Evolutionary conservation across 2,113 vertebrate genomes (phyloP).

Genomic region (Hypomesus transpacificus): DNA sequence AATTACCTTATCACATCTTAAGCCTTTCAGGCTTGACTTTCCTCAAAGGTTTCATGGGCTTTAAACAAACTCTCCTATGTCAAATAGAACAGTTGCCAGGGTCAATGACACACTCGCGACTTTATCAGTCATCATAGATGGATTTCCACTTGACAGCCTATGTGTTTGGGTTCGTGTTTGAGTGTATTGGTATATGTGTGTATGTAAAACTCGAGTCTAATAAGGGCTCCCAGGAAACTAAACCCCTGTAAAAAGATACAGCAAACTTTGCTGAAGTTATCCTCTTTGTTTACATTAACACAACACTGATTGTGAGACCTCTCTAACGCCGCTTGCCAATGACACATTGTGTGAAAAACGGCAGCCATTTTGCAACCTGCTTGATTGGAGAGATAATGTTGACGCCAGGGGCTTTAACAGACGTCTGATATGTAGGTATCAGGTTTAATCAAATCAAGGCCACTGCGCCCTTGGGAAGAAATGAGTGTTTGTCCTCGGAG

Average conservation of each 20-base stretch:
- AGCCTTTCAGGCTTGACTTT: slow-evolving; percentile 29
- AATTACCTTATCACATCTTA: slow-evolving; percentile 62
- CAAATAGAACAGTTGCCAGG: slow-evolving; percentile 57
- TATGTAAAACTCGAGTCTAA: slow-evolving; percentile 30
- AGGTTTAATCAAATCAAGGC: slow-evolving; percentile 55
- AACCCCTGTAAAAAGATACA: slow-evolving; percentile 44
- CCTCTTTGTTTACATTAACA: slow-evolving; percentile 46
- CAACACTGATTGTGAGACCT: slow-evolving; percentile 43
- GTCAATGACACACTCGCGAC: slow-evolving; percentile 49
- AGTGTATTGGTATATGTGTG: background rate
- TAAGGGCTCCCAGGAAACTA: slow-evolving; percentile 29
- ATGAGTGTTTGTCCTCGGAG: slow-evolving; percentile 19
- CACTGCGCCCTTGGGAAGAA: slow-evolving; percentile 33
- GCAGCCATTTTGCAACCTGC: slow-evolving; percentile 39
- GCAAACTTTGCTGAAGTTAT: slow-evolving; percentile 47
- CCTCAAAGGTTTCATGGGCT: slow-evolving; percentile 35
- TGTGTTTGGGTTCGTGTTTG: slow-evolving; percentile 5
- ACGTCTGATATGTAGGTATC: slow-evolving; percentile 53
- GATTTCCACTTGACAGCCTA: slow-evolving; percentile 38
- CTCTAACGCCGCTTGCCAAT: slow-evolving; percentile 37
- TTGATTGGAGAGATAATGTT: slow-evolving; percentile 61
- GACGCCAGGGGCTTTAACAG: slow-evolving; percentile 49
- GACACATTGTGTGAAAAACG: slow-evolving; percentile 38
- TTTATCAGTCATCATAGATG: slow-evolving; percentile 53
- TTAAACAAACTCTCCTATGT: slow-evolving; percentile 29